Evolutionary conservation across 2,797 vertebrate species (phyloP).

Genomic region (Hoplostethus atlanticus): DNA sequence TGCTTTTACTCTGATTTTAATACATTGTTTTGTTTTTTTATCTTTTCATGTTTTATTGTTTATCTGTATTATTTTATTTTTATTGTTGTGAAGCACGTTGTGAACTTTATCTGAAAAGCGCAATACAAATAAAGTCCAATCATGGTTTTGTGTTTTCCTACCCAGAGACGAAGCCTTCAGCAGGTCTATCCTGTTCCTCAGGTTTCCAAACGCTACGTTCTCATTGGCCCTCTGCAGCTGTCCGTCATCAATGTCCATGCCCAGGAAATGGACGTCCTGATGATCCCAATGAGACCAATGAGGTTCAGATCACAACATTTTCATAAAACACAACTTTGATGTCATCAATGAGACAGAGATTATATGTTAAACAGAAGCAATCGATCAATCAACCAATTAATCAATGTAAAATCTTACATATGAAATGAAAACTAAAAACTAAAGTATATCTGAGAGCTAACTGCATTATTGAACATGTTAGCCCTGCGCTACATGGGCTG

Average conservation of each 20-base stretch:
- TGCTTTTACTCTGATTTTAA: no score
- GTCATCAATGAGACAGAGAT: neutral
- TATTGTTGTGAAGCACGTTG: no score
- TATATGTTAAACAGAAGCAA: neutral
- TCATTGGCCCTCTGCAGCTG: constrained; percentile 87
- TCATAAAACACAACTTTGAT: neutral
- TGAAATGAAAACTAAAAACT: no score
- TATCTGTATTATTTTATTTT: no score
- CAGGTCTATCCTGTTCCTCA: constrained; percentile 84
- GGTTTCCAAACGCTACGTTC: constrained; percentile 86
- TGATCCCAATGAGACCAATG: constrained; percentile 1
- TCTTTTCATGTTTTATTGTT: no score
- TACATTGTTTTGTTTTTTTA: no score
- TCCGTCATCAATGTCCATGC: constrained; percentile 87
- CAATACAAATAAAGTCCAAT: no score
- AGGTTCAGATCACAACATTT: neutral
- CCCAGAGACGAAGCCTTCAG: constrained; percentile 89
- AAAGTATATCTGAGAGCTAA: no score
- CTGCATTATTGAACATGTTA: no score
- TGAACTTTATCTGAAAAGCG: no score
- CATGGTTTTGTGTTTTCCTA: constrained; percentile 62
- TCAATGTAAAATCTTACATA: no score
- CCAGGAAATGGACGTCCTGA: constrained; percentile 87
- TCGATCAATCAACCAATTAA: neutral
- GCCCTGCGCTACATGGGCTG: no score